A percentile compares a stretch with the other conserved stretches of the same genome.
These are phyloP conservation scores for Keiferia lycopersicella DNA, from an alignment of 2,888 invertebrate genomes.

Conservation along the genomic window DNA sequence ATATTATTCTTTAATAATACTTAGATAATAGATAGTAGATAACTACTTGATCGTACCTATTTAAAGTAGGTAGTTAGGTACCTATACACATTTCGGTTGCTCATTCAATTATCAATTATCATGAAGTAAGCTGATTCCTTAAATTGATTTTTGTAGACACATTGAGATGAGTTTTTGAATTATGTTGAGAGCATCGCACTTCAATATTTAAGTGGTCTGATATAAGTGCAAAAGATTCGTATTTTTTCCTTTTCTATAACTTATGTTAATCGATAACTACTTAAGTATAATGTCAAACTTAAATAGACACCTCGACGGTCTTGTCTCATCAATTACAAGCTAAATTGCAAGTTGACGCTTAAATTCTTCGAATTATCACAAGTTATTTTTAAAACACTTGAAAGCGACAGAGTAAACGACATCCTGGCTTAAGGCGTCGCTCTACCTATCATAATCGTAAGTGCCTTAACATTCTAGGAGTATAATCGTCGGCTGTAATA, in stretches of 20 bases:
- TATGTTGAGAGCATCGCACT: too few species aligned
- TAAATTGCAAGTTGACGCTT: neutral
- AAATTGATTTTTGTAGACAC: too few species aligned
- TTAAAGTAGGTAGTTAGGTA: too few species aligned
- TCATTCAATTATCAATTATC: too few species aligned
- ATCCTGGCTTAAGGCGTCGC: conserved; percentile 9
- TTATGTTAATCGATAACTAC: neutral
- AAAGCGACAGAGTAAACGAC: conserved; percentile 14
- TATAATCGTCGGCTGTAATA: neutral
- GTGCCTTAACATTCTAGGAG: neutral
- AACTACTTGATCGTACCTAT: too few species aligned
- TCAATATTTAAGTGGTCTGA: neutral
- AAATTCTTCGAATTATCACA: neutral
- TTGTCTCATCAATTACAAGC: neutral
- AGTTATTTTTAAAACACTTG: conserved; percentile 8
- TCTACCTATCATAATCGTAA: conserved; percentile 2
- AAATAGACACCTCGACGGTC: neutral
- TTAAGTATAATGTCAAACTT: conserved; percentile 8
- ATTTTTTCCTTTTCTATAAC: neutral
- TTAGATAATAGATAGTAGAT: too few species aligned
- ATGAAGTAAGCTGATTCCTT: too few species aligned
- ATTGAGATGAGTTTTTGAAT: too few species aligned
- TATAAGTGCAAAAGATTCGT: neutral
- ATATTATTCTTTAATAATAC: too few species aligned
- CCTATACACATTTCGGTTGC: too few species aligned